A percentile compares a stretch with the other conserved stretches of the same genome.
Evolutionary conservation across 2,888 invertebrate genomes (phyloP).

Genomic region (Limenitis camilla): DNA sequence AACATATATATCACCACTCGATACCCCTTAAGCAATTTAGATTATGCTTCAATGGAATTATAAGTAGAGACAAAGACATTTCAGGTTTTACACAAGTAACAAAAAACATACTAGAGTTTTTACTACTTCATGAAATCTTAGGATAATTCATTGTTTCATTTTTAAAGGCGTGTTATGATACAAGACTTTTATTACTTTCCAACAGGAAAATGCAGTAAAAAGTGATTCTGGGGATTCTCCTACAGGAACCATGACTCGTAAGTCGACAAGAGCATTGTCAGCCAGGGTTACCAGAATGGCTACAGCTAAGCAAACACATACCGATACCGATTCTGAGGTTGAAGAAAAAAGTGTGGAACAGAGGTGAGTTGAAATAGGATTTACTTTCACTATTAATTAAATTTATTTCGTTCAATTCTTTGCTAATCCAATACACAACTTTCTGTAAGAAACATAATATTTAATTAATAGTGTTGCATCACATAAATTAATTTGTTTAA

Average conservation of each 20-base stretch:
- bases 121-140: too few species aligned
- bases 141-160: too few species aligned
- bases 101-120: too few species aligned
- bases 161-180: too few species aligned
- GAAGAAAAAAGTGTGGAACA: slow-evolving; percentile 63
- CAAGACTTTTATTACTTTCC: slow-evolving; percentile 21
- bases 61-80: not conserved
- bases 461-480: too few species aligned
- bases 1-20: not conserved
- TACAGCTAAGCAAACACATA: slow-evolving; percentile 70
- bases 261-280: slow-evolving; percentile 80
- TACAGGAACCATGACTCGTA: slow-evolving; percentile 68
- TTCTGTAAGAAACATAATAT: too few species aligned
- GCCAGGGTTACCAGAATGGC: slow-evolving; percentile 79
- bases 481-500: too few species aligned
- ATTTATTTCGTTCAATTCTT: too few species aligned
- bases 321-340: slow-evolving; percentile 80
- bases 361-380: slow-evolving; percentile 31
- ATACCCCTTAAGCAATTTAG: not conserved
- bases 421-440: too few species aligned
- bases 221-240: slow-evolving; percentile 49
- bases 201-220: slow-evolving; percentile 44
- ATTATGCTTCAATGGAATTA: not conserved
- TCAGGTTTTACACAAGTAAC: too few species aligned
- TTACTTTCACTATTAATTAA: not conserved